Evolutionary conservation across 2,888 invertebrate genomes (phyloP).

Genomic region (Drosophila subsilvestris): DNA sequence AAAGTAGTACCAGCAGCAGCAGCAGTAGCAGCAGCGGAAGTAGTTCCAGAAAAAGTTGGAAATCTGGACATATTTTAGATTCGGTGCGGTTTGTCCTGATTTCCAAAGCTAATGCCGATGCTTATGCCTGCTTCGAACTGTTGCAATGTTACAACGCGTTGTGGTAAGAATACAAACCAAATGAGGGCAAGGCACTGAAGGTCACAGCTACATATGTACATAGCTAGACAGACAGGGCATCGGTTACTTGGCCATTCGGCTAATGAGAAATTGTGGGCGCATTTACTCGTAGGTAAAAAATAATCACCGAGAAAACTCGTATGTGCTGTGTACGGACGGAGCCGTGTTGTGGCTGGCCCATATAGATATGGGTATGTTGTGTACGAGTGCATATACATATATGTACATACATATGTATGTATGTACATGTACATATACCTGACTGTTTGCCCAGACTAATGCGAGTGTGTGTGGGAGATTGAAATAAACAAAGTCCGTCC

Average conservation of each 20-base stretch:
- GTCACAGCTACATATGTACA: no score
- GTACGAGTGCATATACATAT: not conserved
- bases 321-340: not conserved
- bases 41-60: conserved; percentile 1
- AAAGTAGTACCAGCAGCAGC: not conserved
- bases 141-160: no score
- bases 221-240: not conserved
- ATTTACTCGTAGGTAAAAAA: conserved; percentile 53
- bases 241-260: conserved; percentile 76
- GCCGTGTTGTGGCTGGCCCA: conserved; percentile 10
- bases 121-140: no score
- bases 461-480: conserved; percentile 30
- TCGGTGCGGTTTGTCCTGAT: conserved; percentile 39
- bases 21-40: conserved; percentile 3
- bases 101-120: no score
- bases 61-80: conserved; percentile 50
- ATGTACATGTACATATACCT: conserved; percentile 4
- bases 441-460: conserved; percentile 23
- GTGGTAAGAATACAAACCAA: no score
- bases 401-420: not conserved
- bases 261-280: conserved; percentile 82
- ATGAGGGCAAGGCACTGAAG: not conserved
- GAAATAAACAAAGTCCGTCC: conserved; percentile 50
- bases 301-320: conserved; percentile 32
- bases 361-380: conserved; percentile 1